Evolutionary conservation across 2,113 vertebrate species (phyloP).

Genomic region (Gnathonemus echidnorhynchus): DNA sequence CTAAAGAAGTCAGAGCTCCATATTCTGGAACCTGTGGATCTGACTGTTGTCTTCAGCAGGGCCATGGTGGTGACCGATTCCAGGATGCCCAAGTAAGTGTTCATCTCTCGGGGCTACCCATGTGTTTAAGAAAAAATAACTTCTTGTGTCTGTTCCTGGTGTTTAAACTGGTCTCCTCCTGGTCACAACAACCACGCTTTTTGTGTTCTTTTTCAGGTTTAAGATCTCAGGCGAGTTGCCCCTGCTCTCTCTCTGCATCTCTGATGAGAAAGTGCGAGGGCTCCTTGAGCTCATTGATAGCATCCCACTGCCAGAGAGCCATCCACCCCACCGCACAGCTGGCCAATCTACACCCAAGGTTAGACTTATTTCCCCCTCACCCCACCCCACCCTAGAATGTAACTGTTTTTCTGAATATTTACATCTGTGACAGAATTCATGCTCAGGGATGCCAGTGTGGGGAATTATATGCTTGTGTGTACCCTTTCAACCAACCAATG

Average conservation of each 20-base stretch:
- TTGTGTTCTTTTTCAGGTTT: conserved; percentile 62
- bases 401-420: neutral
- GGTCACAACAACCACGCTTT: conserved; percentile 26
- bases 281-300: conserved; percentile 81
- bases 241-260: conserved; percentile 80
- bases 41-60: conserved; percentile 80
- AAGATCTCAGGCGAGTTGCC: conserved; percentile 83
- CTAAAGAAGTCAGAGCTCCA: conserved; percentile 74
- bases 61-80: conserved; percentile 90
- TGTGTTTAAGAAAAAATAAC: neutral
- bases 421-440: neutral
- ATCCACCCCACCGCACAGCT: conserved; percentile 42
- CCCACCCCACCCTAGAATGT: neutral
- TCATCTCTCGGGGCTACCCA: neutral
- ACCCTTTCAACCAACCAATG: neutral
- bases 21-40: conserved; percentile 85
- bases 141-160: neutral
- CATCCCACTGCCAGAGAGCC: conserved; percentile 79
- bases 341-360: conserved; percentile 62
- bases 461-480: neutral
- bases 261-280: conserved; percentile 78
- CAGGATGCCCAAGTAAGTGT: conserved; percentile 87
- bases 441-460: neutral
- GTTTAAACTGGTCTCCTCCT: neutral
- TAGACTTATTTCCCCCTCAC: neutral